Evolutionary conservation across 2,888 invertebrate species (phyloP).

Genomic region (Aphodius granarius): DNA sequence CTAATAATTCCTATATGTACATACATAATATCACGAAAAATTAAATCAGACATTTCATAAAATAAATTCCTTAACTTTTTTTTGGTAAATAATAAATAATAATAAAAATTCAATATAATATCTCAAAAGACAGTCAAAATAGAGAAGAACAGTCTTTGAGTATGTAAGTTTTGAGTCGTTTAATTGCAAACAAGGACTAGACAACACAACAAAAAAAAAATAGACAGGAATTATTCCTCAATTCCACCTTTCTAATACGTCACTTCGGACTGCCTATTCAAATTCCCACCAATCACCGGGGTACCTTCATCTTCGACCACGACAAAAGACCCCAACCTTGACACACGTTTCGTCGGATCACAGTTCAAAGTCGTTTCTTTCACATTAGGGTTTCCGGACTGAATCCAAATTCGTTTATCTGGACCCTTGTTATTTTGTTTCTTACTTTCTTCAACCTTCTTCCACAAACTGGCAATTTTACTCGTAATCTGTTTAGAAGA

Average conservation of each 20-base stretch:
- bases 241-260: constrained; percentile 18
- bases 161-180: background rate
- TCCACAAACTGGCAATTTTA: constrained; percentile 81
- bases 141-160: background rate
- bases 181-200: background rate
- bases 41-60: background rate
- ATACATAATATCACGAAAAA: background rate
- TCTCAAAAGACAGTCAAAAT: background rate
- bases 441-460: constrained; percentile 71
- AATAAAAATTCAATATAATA: background rate
- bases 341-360: constrained; percentile 52
- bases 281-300: constrained; percentile 15
- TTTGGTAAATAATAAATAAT: background rate
- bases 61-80: background rate
- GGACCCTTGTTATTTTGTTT: constrained; percentile 56
- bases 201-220: background rate
- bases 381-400: constrained; percentile 48
- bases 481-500: constrained; percentile 69
- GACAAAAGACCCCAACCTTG: constrained; percentile 58
- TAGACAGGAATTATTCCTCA: background rate
- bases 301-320: constrained; percentile 47
- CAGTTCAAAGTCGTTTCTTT: constrained; percentile 39
- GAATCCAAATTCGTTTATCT: constrained; percentile 51
- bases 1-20: background rate
- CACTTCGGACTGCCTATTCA: constrained; percentile 13